Percentiles rank a stretch among this genome's conserved stretches.
phyloP scores from a whole-genome alignment of 2,797 vertebrate species.

The Eospalax fontanierii region DNA sequence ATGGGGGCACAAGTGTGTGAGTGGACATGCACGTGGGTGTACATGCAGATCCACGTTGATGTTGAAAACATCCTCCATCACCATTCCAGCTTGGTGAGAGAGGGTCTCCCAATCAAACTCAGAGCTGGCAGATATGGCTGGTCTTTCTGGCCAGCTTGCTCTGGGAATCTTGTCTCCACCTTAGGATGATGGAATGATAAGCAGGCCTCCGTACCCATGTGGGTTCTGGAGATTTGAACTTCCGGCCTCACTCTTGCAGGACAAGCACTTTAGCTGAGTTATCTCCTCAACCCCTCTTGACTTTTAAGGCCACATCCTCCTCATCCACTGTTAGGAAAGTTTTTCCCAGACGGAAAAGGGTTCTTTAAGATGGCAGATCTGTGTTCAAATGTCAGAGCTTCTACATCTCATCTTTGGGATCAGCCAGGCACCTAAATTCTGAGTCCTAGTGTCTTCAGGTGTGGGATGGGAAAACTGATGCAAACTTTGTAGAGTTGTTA shows the following conservation, averaged over 20 bases:
- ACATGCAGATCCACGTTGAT: neutral
- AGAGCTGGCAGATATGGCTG: neutral
- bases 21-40: neutral
- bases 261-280: neutral
- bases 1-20: neutral
- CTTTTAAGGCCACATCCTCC: neutral
- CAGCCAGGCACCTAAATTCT: neutral
- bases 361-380: conserved; percentile 23
- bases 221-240: neutral
- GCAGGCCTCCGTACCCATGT: neutral
- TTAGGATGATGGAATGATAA: neutral
- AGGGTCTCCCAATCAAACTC: neutral
- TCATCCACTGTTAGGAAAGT: neutral
- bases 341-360: neutral
- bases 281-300: neutral
- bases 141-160: neutral
- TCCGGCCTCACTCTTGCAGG: neutral
- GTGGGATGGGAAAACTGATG: neutral
- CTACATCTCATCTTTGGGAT: conserved; percentile 7
- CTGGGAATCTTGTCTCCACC: neutral
- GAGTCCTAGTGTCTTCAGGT: neutral
- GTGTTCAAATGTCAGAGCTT: conserved; percentile 33
- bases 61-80: neutral
- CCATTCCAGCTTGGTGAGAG: neutral
- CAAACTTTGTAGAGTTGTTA: neutral